A percentile compares a stretch with the other conserved stretches of the same genome.
Evolutionary conservation across 2,113 vertebrate genomes (phyloP).

Genomic region (Riparia riparia): DNA sequence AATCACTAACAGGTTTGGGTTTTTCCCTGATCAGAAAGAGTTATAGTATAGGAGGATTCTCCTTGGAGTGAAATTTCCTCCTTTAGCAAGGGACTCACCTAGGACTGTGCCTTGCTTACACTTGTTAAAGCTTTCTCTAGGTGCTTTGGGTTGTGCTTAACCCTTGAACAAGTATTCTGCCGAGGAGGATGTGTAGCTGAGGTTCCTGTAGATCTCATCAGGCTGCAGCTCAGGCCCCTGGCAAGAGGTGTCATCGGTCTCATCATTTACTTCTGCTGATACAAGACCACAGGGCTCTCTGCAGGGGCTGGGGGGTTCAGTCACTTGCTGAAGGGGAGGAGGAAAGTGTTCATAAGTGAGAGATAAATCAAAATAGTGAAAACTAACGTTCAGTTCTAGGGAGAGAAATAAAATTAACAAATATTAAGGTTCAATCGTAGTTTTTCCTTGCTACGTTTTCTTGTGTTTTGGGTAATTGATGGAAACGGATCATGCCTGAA

Average conservation of each 20-base stretch:
- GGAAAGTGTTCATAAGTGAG: not conserved
- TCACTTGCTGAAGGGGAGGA: not conserved
- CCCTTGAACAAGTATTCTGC: not conserved
- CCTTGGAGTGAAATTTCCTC: not conserved
- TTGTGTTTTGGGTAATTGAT: not conserved
- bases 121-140: not conserved
- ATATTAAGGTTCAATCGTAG: not conserved
- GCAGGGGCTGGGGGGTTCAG: not conserved
- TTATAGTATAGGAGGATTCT: not conserved
- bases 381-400: not conserved
- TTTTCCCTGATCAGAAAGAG: not conserved
- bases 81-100: not conserved
- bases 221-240: not conserved
- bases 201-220: not conserved
- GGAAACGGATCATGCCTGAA: not conserved
- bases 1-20: not conserved
- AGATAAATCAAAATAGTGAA: not conserved
- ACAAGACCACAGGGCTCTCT: not conserved
- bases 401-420: not conserved
- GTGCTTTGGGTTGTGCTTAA: not conserved
- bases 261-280: not conserved
- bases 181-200: not conserved
- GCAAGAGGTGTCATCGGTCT: not conserved
- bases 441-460: not conserved
- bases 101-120: not conserved